Base-by-base conservation (phyloP, 2,113 vertebrate genomes). In the Peromyscus californicus region DNA sequence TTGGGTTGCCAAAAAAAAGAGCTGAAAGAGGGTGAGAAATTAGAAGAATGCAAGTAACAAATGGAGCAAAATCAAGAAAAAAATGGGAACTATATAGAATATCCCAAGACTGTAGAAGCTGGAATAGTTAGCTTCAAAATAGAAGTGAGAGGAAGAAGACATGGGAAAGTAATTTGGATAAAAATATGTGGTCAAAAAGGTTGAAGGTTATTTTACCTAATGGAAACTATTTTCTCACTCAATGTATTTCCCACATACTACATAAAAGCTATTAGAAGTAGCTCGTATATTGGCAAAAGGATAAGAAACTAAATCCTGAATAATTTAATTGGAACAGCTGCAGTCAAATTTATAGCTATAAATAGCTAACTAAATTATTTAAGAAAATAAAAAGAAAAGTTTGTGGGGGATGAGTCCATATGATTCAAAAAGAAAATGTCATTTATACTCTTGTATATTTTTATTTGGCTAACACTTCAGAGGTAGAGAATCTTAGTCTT, bases 251-350 rank as follows among this genome's bases (percentile, higher is more conserved):
- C 59, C 36, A 91, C 84, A 57, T 29, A 83, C 80, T 74, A 33
- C 45, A 86, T 83, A 45, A 78, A 89, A 89, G 76, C 26, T 74
- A 93, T 83, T 93, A 93, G 45, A 78, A 87, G 67, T 54, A 94
- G 61, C 75, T 93, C 61, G 54, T 75, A 93, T 87, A 7, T 59
- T 94, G 72, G 79, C 89, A 70, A 96, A 92, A 85, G 26, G 42
- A 70, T 29, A 90, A 72, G 63, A 86, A 92, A 91, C 19, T 95
- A 42, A n/a, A 93, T 90, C 92, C 33, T 61, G n/a, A 93, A 89
- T 87, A 89, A 96, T 59, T 82, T 96, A 82, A 89, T 69, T 94
- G 54, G 31, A 95, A 82, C 15, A 97, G 63, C 87, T 97, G 45
- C 51, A 54, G 26, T 48, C 70, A 42, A 83, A 87, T 39, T 65